phyloP scores from a whole-genome alignment of 2,888 invertebrate genomes.

The Zele albiditarsus region DNA sequence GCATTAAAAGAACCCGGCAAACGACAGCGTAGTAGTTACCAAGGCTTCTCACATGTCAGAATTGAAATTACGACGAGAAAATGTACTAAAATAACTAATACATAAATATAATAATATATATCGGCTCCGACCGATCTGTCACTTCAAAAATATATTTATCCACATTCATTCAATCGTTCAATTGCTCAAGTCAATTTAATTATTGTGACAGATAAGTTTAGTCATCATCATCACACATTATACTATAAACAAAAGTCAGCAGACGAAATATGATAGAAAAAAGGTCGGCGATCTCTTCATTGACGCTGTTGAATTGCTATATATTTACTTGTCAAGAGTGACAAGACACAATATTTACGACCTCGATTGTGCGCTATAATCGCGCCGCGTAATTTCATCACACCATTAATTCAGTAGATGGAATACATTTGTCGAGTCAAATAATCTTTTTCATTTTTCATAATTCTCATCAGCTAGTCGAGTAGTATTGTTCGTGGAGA shows the following conservation, averaged over 20 bases:
- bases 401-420: too few species aligned
- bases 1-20: too few species aligned
- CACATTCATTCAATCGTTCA: not conserved
- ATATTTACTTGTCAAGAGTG: constrained; percentile 45
- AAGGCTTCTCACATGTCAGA: too few species aligned
- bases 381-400: not conserved
- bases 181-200: not conserved
- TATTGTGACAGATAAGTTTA: constrained; percentile 14
- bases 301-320: constrained; percentile 38
- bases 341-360: constrained; percentile 45
- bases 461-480: not conserved
- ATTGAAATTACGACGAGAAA: too few species aligned
- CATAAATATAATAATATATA: too few species aligned
- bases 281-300: constrained; percentile 28
- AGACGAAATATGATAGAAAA: not conserved
- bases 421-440: too few species aligned
- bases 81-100: too few species aligned
- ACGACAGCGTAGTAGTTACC: too few species aligned
- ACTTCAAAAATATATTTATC: too few species aligned
- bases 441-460: not conserved
- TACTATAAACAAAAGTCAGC: not conserved
- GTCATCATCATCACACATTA: not conserved
- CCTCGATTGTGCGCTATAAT: constrained; percentile 41
- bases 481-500: too few species aligned
- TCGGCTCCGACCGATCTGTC: too few species aligned